These are phyloP conservation scores for Ennomos erosarius DNA, from an alignment of 2,888 invertebrate species.

Conservation along the genomic window DNA sequence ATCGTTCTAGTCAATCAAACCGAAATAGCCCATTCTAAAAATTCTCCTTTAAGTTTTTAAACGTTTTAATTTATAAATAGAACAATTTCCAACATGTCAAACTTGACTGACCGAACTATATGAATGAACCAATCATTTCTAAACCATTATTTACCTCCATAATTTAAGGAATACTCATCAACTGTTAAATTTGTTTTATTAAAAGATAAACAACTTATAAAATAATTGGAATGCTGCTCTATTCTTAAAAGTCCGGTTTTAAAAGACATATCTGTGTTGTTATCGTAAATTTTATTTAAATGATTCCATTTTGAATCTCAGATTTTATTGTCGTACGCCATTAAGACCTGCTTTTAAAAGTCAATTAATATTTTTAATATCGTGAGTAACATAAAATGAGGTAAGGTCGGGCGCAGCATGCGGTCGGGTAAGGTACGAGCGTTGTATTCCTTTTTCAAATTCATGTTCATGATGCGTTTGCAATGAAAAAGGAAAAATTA, in stretches of 20 bases:
- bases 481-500: conserved; percentile 16
- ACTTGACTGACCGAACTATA: too few relatives aligned
- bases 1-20: too few relatives aligned
- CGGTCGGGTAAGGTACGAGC: conserved; percentile 32
- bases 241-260: conserved; percentile 12
- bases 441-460: conserved; percentile 28
- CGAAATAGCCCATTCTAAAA: too few relatives aligned
- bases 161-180: too few relatives aligned
- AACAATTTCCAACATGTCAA: too few relatives aligned
- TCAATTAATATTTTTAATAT: conserved; percentile 46
- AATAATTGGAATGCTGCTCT: conserved; percentile 6
- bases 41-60: too few relatives aligned
- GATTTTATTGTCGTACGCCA: conserved; percentile 42
- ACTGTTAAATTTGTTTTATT: not conserved
- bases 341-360: conserved; percentile 37
- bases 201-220: not conserved
- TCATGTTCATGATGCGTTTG: conserved; percentile 17
- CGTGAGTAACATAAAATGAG: conserved; percentile 41
- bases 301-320: conserved; percentile 31
- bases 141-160: too few relatives aligned
- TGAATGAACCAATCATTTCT: too few relatives aligned
- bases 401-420: conserved; percentile 37
- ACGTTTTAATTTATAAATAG: too few relatives aligned
- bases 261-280: conserved; percentile 27
- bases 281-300: conserved; percentile 41